A percentile compares a stretch with the other conserved stretches of the same genome.
Conservation (phyloP, 2,113 vertebrate genomes). For the Orientallactaga bullata region DNA sequence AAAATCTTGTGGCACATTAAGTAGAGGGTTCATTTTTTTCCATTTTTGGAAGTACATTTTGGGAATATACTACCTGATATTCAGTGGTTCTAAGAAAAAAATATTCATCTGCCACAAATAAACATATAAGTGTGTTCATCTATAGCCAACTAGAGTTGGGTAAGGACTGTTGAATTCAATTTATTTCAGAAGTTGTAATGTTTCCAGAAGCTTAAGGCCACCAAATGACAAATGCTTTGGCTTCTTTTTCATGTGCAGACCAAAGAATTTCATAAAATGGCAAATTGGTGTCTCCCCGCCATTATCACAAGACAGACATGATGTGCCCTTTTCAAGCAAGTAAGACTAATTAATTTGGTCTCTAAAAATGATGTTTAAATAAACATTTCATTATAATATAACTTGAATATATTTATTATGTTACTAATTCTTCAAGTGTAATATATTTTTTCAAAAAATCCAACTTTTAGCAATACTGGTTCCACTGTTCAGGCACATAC, state of each 20-base stretch:
- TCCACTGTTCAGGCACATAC: constrained; percentile 58
- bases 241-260: constrained; percentile 6
- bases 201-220: constrained; percentile 32
- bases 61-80: neutral
- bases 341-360: constrained; percentile 71
- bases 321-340: constrained; percentile 67
- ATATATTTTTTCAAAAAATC: constrained; percentile 52
- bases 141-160: neutral
- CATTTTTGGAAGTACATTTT: neutral
- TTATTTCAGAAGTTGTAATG: constrained; percentile 16
- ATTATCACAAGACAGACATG: constrained; percentile 58
- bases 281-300: neutral
- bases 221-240: constrained; percentile 8
- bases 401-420: constrained; percentile 66
- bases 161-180: neutral
- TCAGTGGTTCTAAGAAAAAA: constrained; percentile 16
- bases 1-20: neutral
- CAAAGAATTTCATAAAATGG: constrained; percentile 10
- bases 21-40: neutral
- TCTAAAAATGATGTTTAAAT: constrained; percentile 66
- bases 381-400: constrained; percentile 79
- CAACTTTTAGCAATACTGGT: constrained; percentile 57
- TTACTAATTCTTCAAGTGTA: constrained; percentile 74
- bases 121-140: constrained; percentile 19
- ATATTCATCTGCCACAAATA: constrained; percentile 4